Conservation (phyloP, 2,888 invertebrate species). For the Yponomeuta evonymella region DNA sequence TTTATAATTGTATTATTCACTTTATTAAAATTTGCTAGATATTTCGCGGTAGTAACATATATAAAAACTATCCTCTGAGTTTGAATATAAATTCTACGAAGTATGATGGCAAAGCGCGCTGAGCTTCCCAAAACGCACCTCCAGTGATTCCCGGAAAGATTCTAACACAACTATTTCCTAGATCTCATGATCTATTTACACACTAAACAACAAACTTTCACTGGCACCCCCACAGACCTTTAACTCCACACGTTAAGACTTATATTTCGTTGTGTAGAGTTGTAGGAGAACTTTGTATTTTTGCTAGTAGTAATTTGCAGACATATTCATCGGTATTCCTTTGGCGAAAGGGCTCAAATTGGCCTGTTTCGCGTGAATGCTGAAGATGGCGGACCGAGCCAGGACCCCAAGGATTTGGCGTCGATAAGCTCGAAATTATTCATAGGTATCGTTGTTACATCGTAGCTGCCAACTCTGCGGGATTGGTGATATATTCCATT, state of each 20-base stretch:
- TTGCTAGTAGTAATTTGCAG: not conserved
- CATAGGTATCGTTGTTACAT: slow-evolving; percentile 1
- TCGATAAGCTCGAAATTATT: slow-evolving; percentile 7
- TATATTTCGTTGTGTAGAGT: not conserved
- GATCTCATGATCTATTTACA: not conserved
- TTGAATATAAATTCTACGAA: too few species aligned
- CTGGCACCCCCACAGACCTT: not conserved
- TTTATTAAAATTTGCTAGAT: too few species aligned
- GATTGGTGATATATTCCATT: not conserved
- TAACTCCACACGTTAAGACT: not conserved
- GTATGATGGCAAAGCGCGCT: too few species aligned
- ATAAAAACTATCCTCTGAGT: too few species aligned
- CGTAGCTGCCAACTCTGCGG: not conserved
- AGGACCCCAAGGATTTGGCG: slow-evolving; percentile 1
- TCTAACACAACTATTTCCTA: not conserved
- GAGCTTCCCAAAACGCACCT: not conserved
- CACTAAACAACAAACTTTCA: not conserved
- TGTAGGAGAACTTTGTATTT: not conserved
- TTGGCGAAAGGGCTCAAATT: not conserved
- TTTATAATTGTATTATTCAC: too few species aligned
- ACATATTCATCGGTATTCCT: not conserved
- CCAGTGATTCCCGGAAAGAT: not conserved
- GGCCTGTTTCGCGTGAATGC: not conserved
- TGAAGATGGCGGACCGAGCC: not conserved
- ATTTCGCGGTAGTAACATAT: too few species aligned